phyloP scores from a whole-genome alignment of 2,113 vertebrate genomes.

The Fregata magnificens region DNA sequence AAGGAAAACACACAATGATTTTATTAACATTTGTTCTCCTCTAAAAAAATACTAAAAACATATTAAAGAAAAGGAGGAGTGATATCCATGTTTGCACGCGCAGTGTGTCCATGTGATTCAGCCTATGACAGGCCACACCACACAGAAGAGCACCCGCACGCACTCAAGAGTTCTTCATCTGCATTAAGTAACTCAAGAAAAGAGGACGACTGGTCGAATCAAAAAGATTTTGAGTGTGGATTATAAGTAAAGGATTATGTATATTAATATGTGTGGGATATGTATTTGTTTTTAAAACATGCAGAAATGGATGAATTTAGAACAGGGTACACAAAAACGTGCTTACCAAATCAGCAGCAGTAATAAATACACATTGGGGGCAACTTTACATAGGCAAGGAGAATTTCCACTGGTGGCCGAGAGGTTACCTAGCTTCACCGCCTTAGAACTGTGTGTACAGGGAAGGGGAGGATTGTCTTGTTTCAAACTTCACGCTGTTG shows the following conservation, averaged over 20 bases:
- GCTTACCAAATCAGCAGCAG: neutral
- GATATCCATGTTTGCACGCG: accelerated
- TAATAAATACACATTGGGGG: neutral
- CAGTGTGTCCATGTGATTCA: neutral
- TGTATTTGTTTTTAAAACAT: neutral
- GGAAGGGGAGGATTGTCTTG: neutral
- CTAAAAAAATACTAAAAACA: neutral
- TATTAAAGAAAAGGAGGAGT: neutral
- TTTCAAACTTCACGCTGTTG: neutral
- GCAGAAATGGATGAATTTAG: neutral
- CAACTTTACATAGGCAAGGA: neutral
- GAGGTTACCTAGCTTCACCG: neutral
- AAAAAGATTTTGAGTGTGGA: neutral
- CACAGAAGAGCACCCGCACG: accelerated
- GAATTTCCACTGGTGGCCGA: neutral
- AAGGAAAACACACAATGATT: neutral
- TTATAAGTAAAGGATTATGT: neutral
- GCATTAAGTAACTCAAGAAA: neutral
- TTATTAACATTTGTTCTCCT: neutral
- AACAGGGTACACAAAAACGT: neutral
- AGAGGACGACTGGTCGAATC: neutral
- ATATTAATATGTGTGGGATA: neutral
- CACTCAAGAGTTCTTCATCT: neutral
- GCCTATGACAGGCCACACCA: neutral
- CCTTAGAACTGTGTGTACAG: accelerated